These are phyloP conservation scores for Sebastes iracundus DNA, from an alignment of 2,797 vertebrate species.

Conservation along the genomic window DNA sequence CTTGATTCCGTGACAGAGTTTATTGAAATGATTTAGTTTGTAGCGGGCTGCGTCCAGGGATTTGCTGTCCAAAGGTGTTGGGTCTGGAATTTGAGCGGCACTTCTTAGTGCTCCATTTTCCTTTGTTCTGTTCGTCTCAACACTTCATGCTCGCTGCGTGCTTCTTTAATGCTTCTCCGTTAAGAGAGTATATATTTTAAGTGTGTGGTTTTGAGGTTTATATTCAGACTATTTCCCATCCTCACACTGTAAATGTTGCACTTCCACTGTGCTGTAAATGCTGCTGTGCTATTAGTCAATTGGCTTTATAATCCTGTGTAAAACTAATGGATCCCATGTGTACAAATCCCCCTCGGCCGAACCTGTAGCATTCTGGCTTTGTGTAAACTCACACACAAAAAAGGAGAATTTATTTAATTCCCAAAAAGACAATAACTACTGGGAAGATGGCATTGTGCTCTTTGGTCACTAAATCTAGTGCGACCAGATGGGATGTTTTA, in stretches of 20 bases:
- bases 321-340: constrained; percentile 49
- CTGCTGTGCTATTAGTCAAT: constrained; percentile 33
- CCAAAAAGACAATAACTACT: constrained; percentile 52
- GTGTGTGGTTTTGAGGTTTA: constrained; percentile 21
- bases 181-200: constrained; percentile 7
- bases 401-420: constrained; percentile 54
- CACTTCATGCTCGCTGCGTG: constrained; percentile 39
- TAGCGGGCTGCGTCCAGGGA: constrained; percentile 64
- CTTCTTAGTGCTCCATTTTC: constrained; percentile 47
- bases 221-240: not conserved
- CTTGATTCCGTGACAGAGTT: constrained; percentile 70
- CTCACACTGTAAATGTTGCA: constrained; percentile 12
- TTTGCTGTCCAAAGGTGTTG: constrained; percentile 78
- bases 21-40: constrained; percentile 75
- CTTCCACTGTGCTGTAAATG: constrained; percentile 10
- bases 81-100: constrained; percentile 60
- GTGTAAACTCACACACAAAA: constrained; percentile 45
- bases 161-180: constrained; percentile 25
- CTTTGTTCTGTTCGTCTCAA: constrained; percentile 60
- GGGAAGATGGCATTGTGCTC: constrained; percentile 43
- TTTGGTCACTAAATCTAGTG: constrained; percentile 57
- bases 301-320: constrained; percentile 42
- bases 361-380: constrained; percentile 52
- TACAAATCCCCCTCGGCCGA: constrained; percentile 50
- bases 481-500: constrained; percentile 78